Conservation (phyloP, 2,113 vertebrate genomes). For the Climacteris rufus region DNA sequence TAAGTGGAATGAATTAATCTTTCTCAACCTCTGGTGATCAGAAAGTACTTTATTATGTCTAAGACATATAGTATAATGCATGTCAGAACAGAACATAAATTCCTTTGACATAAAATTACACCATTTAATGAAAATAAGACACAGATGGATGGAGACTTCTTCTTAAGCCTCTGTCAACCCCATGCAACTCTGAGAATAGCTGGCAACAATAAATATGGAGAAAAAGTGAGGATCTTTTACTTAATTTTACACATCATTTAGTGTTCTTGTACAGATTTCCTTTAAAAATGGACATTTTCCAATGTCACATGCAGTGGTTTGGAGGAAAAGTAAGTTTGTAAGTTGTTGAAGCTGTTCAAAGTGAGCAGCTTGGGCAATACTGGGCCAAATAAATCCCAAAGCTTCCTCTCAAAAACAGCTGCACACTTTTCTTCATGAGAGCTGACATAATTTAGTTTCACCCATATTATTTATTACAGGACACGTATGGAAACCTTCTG, state of each 20-base stretch:
- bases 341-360: not conserved
- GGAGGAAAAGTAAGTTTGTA: not conserved
- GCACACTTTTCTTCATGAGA: not conserved
- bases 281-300: constrained; percentile 32
- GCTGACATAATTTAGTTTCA: not conserved
- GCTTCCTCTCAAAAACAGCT: not conserved
- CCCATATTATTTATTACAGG: not conserved
- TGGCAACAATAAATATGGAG: constrained; percentile 49
- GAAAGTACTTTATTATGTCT: constrained; percentile 39
- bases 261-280: not conserved
- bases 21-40: constrained; percentile 7
- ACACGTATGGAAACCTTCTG: accelerated
- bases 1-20: constrained; percentile 23
- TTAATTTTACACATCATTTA: constrained; percentile 65
- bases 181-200: not conserved
- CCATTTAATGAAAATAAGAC: constrained; percentile 58
- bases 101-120: constrained; percentile 37
- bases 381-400: not conserved
- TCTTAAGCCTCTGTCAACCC: constrained; percentile 35
- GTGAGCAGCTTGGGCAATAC: not conserved
- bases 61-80: not conserved
- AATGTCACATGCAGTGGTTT: constrained; percentile 13
- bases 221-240: constrained; percentile 35
- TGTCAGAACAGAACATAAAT: constrained; percentile 50
- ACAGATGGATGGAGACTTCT: constrained; percentile 36